A percentile compares a stretch with the other conserved stretches of the same genome.
Evolutionary conservation across 2,113 vertebrate genomes (phyloP).

Genomic region (Pseudopipra pipra): DNA sequence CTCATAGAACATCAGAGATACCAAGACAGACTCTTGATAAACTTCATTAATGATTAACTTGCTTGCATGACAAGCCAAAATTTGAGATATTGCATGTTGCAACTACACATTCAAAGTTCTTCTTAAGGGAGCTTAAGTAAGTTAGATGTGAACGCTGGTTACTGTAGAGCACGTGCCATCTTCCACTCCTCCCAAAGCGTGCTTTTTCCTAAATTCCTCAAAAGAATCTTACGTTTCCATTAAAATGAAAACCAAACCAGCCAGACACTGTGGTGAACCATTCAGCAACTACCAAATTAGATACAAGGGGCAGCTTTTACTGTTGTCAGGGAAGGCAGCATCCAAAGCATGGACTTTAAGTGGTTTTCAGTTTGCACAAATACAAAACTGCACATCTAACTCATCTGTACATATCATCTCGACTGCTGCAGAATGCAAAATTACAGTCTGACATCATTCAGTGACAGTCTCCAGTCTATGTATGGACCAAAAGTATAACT

Average conservation of each 20-base stretch:
- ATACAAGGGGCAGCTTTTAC: not conserved
- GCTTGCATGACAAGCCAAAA: not conserved
- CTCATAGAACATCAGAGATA: not conserved
- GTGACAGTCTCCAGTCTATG: not conserved
- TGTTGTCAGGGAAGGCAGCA: not conserved
- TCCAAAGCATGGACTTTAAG: not conserved
- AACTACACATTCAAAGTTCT: not conserved
- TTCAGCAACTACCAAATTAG: not conserved
- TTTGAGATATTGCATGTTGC: not conserved
- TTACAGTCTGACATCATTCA: not conserved
- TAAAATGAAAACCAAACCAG: not conserved
- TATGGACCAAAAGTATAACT: not conserved
- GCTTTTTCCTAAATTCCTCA: not conserved
- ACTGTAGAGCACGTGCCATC: not conserved
- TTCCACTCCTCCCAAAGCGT: not conserved
- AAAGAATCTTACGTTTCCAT: not conserved
- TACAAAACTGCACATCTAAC: not conserved
- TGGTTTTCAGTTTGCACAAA: not conserved
- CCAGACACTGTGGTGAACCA: not conserved
- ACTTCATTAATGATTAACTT: slow-evolving; percentile 52
- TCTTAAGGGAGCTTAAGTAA: not conserved
- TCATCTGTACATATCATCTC: not conserved
- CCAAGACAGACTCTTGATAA: not conserved
- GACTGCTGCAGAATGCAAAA: not conserved
- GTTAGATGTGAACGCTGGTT: not conserved